Conservation (phyloP, 1,140 invertebrate species). For the Drosophila orosa region DNA sequence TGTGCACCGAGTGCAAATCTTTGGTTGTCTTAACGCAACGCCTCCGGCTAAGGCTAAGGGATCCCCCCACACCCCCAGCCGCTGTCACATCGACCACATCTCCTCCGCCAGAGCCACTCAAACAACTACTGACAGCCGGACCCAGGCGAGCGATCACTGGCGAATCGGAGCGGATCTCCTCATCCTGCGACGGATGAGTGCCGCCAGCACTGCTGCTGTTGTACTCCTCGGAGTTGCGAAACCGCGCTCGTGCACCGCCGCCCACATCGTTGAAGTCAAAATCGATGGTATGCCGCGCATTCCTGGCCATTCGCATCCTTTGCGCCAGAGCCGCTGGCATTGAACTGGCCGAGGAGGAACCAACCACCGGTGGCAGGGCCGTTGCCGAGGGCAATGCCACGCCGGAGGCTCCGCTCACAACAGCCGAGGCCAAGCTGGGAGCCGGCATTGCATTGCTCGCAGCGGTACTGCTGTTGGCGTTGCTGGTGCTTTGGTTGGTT, state of each 20-base stretch:
- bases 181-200: conserved; percentile 85
- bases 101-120: conserved; percentile 13
- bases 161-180: conserved; percentile 78
- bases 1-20: conserved; percentile 89
- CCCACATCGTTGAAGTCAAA: conserved; percentile 76
- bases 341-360: conserved; percentile 31
- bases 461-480: conserved; percentile 28
- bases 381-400: conserved; percentile 11
- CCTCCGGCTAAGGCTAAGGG: conserved; percentile 47
- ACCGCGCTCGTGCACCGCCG: conserved; percentile 73
- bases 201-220: conserved; percentile 77
- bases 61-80: conserved; percentile 12
- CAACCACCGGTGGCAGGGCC: conserved; percentile 42
- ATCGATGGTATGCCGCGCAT: conserved; percentile 75
- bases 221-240: conserved; percentile 88
- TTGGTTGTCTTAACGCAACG: conserved; percentile 82
- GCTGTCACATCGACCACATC: conserved; percentile 52
- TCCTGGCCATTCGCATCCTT: conserved; percentile 81
- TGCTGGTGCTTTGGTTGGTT: conserved; percentile 44
- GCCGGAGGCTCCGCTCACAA: conserved; percentile 23
- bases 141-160: conserved; percentile 74
- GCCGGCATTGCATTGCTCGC: conserved; percentile 64
- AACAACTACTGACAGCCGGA: conserved; percentile 58
- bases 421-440: conserved; percentile 56
- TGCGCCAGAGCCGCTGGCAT: conserved; percentile 72